Evolutionary conservation across 2,113 vertebrate genomes (phyloP), one percentile per base, ranked within the genome.

Genomic region (Solea solea): DNA sequence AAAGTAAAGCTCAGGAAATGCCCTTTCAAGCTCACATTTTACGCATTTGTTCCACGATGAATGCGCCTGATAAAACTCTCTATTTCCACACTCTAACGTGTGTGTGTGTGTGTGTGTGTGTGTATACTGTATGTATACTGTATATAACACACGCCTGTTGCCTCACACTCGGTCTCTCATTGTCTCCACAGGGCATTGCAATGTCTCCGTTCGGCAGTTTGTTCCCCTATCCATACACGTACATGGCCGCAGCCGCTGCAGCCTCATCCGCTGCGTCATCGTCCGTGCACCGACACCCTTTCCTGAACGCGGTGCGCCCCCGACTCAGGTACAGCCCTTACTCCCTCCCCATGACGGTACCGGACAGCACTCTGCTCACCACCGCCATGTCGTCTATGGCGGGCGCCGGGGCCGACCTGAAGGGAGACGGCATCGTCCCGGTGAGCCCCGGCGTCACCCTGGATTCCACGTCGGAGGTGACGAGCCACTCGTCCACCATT

Each of bases 301-400:
- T 97, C 89, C 94, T 98, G 72, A 97, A 93, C 91, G 94, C 95
- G 28, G 94, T 97, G 88, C 96, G 97, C 2, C 96, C 97, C 14
- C 91, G 97, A 49, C 95, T 98, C 89, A 93, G 97, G 83, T 99
- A 98, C 94, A 99, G 95, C 91, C 97, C 97, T 0, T 98, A 98
- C 92, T 93, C 96, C 46, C 89, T 98, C 83, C 95, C 97, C 2
- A 91, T 97, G 78, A 94, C 95, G 0, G 86, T 96, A 5, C 94
- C 96, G 5, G 97, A 99, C 87, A 93, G 94, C 94, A 91, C 95
- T 64, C 88, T 98, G 68, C 95, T 98, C 64, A 90, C 94, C 88
- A 94, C 95, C 2, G 93, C 95, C 10, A 88, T 96, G 71, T 93
- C 96, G 1, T 69, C 95, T 41, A 90, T 96, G 94, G 85, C 91